Conservation (phyloP, 1,140 invertebrate species). For the Drosophila asahinai region DNA sequence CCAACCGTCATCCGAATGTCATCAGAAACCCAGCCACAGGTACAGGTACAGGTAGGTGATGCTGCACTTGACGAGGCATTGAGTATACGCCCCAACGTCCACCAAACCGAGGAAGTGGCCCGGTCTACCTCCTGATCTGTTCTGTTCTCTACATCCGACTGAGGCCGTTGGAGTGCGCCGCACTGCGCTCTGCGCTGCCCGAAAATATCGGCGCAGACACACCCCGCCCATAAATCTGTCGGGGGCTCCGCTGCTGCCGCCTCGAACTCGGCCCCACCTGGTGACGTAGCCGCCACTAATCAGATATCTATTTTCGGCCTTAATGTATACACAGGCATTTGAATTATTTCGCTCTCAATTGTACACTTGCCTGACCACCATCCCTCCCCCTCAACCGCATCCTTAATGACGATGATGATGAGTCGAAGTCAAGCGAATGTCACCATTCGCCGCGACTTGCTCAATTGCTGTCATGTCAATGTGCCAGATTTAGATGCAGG, state of each 20-base stretch:
- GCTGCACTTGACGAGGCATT: constrained; percentile 34
- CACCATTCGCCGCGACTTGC: constrained; percentile 20
- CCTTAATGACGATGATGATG: constrained; percentile 38
- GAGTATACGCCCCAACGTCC: constrained; percentile 15
- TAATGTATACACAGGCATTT: constrained; percentile 68
- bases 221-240: constrained; percentile 56
- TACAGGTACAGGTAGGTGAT: constrained; percentile 43
- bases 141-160: constrained; percentile 63
- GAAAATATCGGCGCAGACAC: constrained; percentile 60
- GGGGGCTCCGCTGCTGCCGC: constrained; percentile 22
- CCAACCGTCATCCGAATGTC: constrained; percentile 31
- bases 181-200: constrained; percentile 58
- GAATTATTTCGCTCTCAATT: constrained; percentile 70
- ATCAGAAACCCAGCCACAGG: constrained; percentile 15
- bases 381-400: constrained; percentile 5
- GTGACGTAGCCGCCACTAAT: constrained; percentile 79
- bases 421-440: constrained; percentile 49
- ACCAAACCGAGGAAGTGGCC: constrained; percentile 29
- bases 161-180: constrained; percentile 66
- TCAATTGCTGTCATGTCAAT: constrained; percentile 58
- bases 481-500: constrained; percentile 59
- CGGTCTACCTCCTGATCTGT: constrained; percentile 63
- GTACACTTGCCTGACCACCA: constrained; percentile 47
- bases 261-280: constrained; percentile 61
- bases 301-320: constrained; percentile 74